phyloP scores from a whole-genome alignment of 2,888 invertebrate species.

The Frankliniella intonsa region DNA sequence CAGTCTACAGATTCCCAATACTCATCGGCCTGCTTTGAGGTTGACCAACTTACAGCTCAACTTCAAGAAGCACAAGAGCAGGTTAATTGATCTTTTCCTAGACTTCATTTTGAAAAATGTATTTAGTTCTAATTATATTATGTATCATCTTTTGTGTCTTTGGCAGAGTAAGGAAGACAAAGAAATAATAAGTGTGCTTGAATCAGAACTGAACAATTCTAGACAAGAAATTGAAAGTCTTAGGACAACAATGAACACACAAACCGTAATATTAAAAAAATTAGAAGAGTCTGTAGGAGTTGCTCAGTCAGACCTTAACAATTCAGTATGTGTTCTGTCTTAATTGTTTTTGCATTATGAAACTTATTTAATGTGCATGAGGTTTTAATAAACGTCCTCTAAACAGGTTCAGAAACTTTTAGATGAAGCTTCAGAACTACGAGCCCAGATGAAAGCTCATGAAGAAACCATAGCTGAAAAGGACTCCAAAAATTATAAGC shows the following conservation, averaged over 20 bases:
- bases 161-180: not conserved
- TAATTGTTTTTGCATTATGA: not conserved
- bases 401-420: not conserved
- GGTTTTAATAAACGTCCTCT: not conserved
- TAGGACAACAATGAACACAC: not conserved
- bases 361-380: not conserved
- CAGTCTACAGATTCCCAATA: slow-evolving; percentile 11
- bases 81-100: not conserved
- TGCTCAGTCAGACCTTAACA: not conserved
- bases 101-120: not conserved
- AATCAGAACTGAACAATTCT: not conserved
- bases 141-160: not conserved
- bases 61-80: not conserved
- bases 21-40: slow-evolving; percentile 6
- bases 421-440: not conserved
- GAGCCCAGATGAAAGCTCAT: not conserved
- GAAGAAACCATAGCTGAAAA: not conserved
- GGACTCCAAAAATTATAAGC: not conserved
- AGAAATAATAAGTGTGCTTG: not conserved
- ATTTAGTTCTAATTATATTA: not conserved
- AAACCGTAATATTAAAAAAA: not conserved
- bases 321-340: not conserved
- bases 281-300: not conserved
- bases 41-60: not conserved
- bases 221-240: not conserved